A percentile compares a stretch with the other conserved stretches of the same genome.
Evolutionary conservation across 1,140 invertebrate species (phyloP).

Genomic region (Phortica variegata): DNA sequence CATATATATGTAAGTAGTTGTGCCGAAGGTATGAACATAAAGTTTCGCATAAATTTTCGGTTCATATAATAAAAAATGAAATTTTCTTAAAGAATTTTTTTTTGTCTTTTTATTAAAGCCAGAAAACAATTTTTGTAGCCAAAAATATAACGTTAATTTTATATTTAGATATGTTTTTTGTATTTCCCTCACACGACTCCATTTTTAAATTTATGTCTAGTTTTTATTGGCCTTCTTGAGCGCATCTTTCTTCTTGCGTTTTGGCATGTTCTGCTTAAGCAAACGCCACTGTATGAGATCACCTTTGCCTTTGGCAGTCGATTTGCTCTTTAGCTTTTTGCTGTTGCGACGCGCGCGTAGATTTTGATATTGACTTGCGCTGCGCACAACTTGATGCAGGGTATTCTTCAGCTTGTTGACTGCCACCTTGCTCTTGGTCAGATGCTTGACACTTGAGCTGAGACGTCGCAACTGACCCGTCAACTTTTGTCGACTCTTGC

Average conservation of each 20-base stretch:
- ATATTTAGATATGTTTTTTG: no score
- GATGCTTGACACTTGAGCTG: slow-evolving; percentile 6
- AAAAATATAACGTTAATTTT: no score
- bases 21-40: no score
- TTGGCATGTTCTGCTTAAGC: slow-evolving; percentile 32
- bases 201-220: not conserved
- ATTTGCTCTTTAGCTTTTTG: slow-evolving; percentile 14
- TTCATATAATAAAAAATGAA: no score
- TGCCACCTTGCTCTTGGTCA: no score
- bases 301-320: not conserved
- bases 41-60: no score
- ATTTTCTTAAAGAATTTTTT: no score
- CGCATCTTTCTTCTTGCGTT: slow-evolving; percentile 6
- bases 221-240: slow-evolving; percentile 5
- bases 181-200: not conserved
- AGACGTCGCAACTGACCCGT: slow-evolving; percentile 1
- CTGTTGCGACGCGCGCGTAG: slow-evolving; percentile 20
- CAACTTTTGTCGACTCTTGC: slow-evolving; percentile 4
- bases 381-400: slow-evolving; percentile 14
- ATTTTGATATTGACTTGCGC: slow-evolving; percentile 31
- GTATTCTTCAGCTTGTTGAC: no score
- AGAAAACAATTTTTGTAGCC: no score
- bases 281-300: slow-evolving; percentile 37
- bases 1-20: no score
- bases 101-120: no score